phyloP scores from a whole-genome alignment of 2,888 invertebrate genomes.

The Trichogramma evanescens region DNA sequence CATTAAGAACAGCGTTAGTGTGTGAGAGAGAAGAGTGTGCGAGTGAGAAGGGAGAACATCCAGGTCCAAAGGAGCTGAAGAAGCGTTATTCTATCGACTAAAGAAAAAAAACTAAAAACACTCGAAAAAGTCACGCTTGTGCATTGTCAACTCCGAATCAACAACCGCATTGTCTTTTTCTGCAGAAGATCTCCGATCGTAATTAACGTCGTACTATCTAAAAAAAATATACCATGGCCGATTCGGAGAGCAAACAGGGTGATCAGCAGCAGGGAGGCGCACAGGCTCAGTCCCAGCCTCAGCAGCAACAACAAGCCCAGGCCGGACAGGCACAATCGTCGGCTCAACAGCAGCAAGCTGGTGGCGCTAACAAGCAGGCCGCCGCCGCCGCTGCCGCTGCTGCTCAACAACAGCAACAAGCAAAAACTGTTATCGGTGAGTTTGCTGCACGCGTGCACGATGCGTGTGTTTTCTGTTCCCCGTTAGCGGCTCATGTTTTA shows the following conservation, averaged over 20 bases:
- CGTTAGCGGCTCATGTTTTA: neutral
- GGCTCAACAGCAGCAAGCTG: slow-evolving; percentile 9
- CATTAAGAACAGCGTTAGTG: too few species aligned
- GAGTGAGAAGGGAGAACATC: slow-evolving; percentile 50
- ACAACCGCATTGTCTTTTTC: neutral
- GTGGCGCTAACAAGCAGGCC: neutral
- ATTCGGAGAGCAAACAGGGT: slow-evolving; percentile 81
- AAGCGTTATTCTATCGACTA: too few species aligned
- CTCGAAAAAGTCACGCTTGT: too few species aligned
- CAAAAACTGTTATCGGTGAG: slow-evolving; percentile 27
- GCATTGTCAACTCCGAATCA: slow-evolving; percentile 13
- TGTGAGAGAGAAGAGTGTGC: slow-evolving; percentile 29
- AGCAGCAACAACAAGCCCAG: slow-evolving; percentile 5
- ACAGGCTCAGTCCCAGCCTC: neutral
- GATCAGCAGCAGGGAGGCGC: slow-evolving; percentile 55
- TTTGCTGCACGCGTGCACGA: neutral
- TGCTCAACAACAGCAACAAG: slow-evolving; percentile 25
- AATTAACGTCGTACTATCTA: neutral
- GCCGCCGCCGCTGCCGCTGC: slow-evolving; percentile 15
- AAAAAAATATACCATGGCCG: slow-evolving; percentile 64
- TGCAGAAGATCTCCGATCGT: neutral
- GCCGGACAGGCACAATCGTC: neutral
- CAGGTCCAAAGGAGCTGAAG: slow-evolving; percentile 39
- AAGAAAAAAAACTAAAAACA: too few species aligned
- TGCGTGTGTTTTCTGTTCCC: neutral